Percentiles rank a stretch among this genome's conserved stretches.
phyloP scores from a whole-genome alignment of 2,113 vertebrate species.

The Papio anubis region DNA sequence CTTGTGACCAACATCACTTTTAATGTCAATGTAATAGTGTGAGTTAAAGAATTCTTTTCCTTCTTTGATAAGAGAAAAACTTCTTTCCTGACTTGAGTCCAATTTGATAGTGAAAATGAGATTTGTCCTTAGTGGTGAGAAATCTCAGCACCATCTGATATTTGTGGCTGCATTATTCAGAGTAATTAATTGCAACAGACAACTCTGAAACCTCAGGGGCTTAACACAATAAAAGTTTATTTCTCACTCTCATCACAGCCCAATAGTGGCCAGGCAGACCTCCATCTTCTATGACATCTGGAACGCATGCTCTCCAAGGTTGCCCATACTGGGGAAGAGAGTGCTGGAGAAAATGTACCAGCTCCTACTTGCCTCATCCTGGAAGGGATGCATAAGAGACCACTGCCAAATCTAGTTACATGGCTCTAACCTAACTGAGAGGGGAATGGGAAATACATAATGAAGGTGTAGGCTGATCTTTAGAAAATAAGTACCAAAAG shows the following conservation, averaged over 20 bases:
- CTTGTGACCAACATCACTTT: background rate
- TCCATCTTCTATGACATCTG: slow-evolving; percentile 17
- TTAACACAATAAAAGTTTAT: slow-evolving; percentile 55
- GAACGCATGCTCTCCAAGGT: background rate
- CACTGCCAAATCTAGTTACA: background rate
- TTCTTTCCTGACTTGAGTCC: slow-evolving; percentile 43
- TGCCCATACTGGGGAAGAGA: background rate
- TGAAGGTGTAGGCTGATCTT: background rate
- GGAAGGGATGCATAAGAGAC: background rate
- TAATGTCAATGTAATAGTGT: background rate
- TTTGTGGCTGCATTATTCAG: slow-evolving; percentile 34
- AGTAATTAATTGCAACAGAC: slow-evolving; percentile 68
- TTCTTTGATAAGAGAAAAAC: slow-evolving; percentile 14
- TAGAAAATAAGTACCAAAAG: background rate
- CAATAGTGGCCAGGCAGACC: background rate
- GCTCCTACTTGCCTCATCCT: background rate
- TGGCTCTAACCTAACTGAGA: background rate
- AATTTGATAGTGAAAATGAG: slow-evolving; percentile 65
- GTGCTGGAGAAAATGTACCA: background rate
- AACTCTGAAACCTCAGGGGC: slow-evolving; percentile 50
- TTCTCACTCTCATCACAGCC: slow-evolving; percentile 57
- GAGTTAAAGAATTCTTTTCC: background rate
- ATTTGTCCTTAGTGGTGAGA: slow-evolving; percentile 49
- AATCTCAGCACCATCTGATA: slow-evolving; percentile 47
- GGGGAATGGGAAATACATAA: background rate